Conservation (phyloP, 2,113 vertebrate species). For the Microtus richardsoni region DNA sequence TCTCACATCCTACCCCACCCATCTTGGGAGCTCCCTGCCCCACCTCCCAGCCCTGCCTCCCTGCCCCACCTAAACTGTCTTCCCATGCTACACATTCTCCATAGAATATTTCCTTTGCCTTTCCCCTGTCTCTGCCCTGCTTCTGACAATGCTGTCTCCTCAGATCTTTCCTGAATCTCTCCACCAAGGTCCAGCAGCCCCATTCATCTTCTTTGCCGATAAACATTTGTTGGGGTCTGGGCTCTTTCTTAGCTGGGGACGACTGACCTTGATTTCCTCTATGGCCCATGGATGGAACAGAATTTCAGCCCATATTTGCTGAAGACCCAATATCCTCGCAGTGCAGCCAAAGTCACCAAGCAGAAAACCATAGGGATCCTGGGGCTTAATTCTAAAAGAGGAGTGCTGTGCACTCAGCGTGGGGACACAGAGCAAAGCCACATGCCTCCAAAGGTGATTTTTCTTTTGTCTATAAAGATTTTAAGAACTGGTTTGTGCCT, state of each 20-base stretch:
- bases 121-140: background rate
- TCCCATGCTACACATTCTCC: background rate
- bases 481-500: background rate
- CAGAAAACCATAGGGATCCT: background rate
- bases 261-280: background rate
- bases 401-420: background rate
- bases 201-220: no score
- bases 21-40: background rate
- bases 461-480: background rate
- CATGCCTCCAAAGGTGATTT: background rate
- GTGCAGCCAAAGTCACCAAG: background rate
- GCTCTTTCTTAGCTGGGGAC: background rate
- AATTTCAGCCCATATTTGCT: background rate
- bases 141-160: background rate
- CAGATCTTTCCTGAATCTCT: background rate
- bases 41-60: background rate
- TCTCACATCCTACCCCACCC: background rate
- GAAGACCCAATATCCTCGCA: background rate
- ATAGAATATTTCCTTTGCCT: background rate
- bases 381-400: background rate
- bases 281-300: no score
- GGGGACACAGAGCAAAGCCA: background rate
- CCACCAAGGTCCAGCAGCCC: background rate
- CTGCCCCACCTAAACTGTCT: background rate
- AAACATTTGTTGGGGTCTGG: background rate